Conservation (phyloP, 2,113 vertebrate genomes). For the Trogon surrucura region DNA sequence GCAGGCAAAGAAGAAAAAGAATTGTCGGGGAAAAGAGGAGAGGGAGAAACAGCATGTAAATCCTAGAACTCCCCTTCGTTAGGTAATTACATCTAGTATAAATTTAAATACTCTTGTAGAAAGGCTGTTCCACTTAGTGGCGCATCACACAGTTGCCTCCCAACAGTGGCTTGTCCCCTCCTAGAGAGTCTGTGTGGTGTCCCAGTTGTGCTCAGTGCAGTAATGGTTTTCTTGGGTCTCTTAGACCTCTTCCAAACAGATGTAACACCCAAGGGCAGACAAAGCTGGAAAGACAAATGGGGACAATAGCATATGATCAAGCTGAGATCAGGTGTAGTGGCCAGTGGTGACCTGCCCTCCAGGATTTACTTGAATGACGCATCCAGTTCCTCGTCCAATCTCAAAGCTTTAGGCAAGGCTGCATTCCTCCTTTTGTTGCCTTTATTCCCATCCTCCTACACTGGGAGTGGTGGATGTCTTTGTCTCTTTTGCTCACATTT, state of each 20-base stretch:
- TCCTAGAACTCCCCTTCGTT: not conserved
- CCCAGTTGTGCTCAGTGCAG: not conserved
- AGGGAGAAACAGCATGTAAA: not conserved
- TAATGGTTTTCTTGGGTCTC: not conserved
- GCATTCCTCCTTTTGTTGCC: not conserved
- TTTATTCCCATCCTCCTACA: not conserved
- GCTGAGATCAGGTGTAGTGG: not conserved
- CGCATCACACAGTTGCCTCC: not conserved
- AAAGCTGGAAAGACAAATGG: not conserved
- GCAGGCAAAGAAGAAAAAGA: not conserved
- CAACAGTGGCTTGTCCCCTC: not conserved
- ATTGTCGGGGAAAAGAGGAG: not conserved
- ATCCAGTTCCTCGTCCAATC: not conserved
- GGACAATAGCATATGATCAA: fast-evolving
- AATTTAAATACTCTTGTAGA: not conserved
- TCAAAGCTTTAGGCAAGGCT: not conserved
- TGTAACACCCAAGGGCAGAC: fast-evolving
- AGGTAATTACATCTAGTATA: not conserved
- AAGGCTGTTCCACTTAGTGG: not conserved
- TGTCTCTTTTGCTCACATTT: not conserved
- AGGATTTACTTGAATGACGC: not conserved
- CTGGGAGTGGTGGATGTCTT: fast-evolving
- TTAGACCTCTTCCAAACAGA: not conserved
- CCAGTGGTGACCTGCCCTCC: not conserved
- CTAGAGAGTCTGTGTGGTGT: not conserved